phyloP scores from a whole-genome alignment of 2,888 invertebrate species.

The Plagodis dolabraria region DNA sequence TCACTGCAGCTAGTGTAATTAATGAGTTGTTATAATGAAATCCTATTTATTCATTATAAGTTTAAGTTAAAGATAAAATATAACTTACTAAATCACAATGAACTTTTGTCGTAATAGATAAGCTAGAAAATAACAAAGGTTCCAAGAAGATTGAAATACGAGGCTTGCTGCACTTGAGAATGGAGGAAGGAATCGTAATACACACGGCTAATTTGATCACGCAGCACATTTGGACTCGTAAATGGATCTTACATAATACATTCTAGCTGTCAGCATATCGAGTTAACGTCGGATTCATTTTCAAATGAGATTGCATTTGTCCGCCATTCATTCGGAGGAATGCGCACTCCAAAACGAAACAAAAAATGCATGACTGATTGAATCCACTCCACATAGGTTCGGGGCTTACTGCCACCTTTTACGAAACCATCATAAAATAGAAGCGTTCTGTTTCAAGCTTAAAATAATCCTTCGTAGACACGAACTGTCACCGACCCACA shows the following conservation, averaged over 20 bases:
- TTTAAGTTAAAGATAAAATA: too few relatives aligned
- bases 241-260: slow-evolving; percentile 16
- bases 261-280: slow-evolving; percentile 12
- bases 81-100: too few relatives aligned
- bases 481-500: too few relatives aligned
- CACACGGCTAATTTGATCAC: slow-evolving; percentile 8
- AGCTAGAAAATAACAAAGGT: neutral
- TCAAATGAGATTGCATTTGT: slow-evolving; percentile 10
- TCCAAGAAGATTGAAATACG: slow-evolving; percentile 9
- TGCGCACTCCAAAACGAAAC: neutral
- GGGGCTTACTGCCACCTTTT: too few relatives aligned
- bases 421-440: too few relatives aligned
- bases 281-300: slow-evolving; percentile 11
- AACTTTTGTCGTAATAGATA: too few relatives aligned
- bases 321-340: neutral
- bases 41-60: too few relatives aligned
- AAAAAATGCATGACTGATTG: slow-evolving; percentile 1
- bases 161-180: neutral
- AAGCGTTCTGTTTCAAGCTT: too few relatives aligned
- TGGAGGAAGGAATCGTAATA: slow-evolving; percentile 18
- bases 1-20: too few relatives aligned
- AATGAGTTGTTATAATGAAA: too few relatives aligned
- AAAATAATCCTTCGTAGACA: too few relatives aligned
- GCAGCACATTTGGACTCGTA: slow-evolving; percentile 13
- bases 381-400: neutral